Evolutionary conservation across 2,113 vertebrate species (phyloP).

Genomic region (Plecturocebus donacophilus): DNA sequence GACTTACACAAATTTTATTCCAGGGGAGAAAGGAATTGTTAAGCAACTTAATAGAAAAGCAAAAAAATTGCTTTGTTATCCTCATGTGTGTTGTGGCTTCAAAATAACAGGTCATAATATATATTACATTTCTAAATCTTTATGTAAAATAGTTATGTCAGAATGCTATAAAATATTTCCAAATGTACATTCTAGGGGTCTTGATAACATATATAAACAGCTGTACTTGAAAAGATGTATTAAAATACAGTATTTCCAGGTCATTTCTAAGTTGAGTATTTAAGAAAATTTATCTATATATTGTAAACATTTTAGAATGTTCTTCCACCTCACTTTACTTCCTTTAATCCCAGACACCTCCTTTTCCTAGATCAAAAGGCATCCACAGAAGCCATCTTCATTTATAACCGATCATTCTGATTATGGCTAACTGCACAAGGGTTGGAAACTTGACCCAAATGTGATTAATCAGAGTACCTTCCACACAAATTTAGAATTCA

Average conservation of each 20-base stretch:
- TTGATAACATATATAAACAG: background rate
- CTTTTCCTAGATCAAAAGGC: background rate
- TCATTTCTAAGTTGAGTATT: background rate
- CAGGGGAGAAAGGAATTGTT: background rate
- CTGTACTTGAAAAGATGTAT: background rate
- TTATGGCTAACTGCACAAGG: background rate
- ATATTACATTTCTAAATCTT: background rate
- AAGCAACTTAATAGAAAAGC: background rate
- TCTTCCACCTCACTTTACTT: background rate
- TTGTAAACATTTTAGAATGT: background rate
- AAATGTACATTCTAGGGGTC: background rate
- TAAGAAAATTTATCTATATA: background rate
- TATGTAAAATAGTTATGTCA: background rate
- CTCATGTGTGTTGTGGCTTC: background rate
- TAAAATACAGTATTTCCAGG: background rate
- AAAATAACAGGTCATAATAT: background rate
- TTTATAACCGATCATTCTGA: background rate
- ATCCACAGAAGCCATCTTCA: background rate
- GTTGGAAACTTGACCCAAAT: too few relatives aligned
- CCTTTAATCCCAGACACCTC: background rate
- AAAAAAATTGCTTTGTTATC: background rate
- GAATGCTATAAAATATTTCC: background rate
- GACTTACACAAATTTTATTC: background rate
- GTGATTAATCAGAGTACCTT: background rate
- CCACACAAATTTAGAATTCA: background rate